Evolutionary conservation across 2,888 invertebrate genomes (phyloP), one percentile per base, ranked within the genome.

Genomic region (Lycia hirtaria): DNA sequence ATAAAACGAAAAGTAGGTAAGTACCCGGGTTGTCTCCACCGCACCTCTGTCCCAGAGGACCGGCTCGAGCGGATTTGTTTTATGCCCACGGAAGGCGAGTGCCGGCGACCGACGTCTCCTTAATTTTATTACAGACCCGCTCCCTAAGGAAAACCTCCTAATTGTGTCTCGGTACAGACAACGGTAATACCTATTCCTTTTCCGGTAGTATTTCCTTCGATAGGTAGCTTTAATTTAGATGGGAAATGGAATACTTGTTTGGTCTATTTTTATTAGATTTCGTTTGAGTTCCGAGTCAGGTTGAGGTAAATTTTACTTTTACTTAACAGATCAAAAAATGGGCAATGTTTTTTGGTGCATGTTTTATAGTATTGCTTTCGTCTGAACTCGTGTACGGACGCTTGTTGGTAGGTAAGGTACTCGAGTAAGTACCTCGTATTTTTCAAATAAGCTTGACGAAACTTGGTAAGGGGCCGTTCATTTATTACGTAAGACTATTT

Each of bases 111-210:
- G 81, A 82, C 85, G 83, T 81, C 87, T 88, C 83, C 90, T 90
- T 92, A 92, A 92, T 92, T 92, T 92, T 92, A 92, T 92, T 92
- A 92, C 88, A 78, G 80, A 78, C 83, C 82, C 79, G 75, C 68
- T 76, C 82, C 81, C 85, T 65, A 67, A 80, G 85, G 87, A 81
- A 84, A 83, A 83, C 77, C 76, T 82, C 81, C 90, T 91, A 91
- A 91, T 91, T 91, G 91, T 88, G 87, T 88, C 87, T 83, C 81
- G 72, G 75, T 78, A 80, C 81, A 78, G 77, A 81, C 81, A 79
- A 79, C 76, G 76, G 78, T 85, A 80, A 83, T 85, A 81, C 78
- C 83, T 81, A 80, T 86, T 85, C 83, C 71, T 75, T n/a, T 78
- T 79, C 73, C 69, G 72, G 65, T 62, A 57, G 59, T 63, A 61